A percentile compares a stretch with the other conserved stretches of the same genome.
Evolutionary conservation across 2,113 vertebrate genomes (phyloP).

Genomic region (Gracilinanus agilis): DNA sequence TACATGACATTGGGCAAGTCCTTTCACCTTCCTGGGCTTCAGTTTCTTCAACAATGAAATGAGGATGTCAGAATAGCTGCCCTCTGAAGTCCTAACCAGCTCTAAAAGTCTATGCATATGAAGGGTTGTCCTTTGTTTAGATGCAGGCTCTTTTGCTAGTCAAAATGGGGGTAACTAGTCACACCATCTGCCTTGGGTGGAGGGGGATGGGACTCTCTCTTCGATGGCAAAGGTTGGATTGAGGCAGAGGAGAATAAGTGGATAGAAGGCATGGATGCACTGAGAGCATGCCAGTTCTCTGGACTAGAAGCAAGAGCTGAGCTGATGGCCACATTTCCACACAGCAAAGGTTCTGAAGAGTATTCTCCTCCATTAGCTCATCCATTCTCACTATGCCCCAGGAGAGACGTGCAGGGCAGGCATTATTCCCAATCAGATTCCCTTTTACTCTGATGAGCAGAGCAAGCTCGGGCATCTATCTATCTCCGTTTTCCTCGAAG

Average conservation of each 20-base stretch:
- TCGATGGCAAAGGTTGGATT: neutral
- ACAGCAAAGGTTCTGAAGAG: fast-evolving
- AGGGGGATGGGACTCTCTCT: neutral
- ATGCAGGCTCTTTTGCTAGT: neutral
- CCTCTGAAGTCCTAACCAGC: neutral
- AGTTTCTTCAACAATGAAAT: no score
- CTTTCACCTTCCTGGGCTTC: neutral
- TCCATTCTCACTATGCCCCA: neutral
- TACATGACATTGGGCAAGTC: neutral
- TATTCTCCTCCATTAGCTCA: neutral
- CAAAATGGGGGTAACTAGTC: neutral
- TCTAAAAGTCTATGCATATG: neutral
- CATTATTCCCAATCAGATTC: neutral
- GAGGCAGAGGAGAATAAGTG: neutral
- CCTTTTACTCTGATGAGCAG: neutral
- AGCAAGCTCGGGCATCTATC: neutral
- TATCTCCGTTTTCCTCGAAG: neutral
- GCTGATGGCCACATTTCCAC: fast-evolving
- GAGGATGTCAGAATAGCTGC: neutral
- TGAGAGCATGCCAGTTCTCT: fast-evolving
- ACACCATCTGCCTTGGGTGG: neutral
- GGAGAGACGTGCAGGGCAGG: neutral
- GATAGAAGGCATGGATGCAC: neutral
- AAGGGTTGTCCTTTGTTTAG: neutral
- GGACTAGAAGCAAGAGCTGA: no score